These are phyloP conservation scores for Metacarcinus magister DNA, from an alignment of 2,888 invertebrate genomes.

Conservation along the genomic window DNA sequence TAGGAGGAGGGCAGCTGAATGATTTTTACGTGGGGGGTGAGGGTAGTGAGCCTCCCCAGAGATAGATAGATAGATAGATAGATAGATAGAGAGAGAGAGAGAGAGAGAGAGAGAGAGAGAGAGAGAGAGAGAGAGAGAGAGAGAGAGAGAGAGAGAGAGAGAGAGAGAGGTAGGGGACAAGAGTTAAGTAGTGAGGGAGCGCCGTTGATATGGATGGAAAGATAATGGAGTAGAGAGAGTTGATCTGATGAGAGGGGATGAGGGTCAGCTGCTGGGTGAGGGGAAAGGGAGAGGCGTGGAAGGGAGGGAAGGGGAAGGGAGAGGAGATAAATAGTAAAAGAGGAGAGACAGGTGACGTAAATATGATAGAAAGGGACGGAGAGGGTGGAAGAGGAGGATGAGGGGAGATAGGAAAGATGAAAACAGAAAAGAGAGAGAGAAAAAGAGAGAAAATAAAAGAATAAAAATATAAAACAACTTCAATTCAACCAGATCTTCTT, in stretches of 20 bases:
- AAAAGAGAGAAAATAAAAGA: background rate
- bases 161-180: conserved; percentile 49
- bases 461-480: background rate
- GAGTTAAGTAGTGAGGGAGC: background rate
- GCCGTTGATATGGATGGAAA: background rate
- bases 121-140: conserved; percentile 60
- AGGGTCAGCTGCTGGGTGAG: background rate
- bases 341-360: conserved; percentile 2
- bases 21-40: background rate
- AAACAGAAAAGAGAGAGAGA: background rate
- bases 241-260: background rate
- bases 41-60: background rate
- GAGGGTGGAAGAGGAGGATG: background rate
- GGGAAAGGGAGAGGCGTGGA: conserved; percentile 40
- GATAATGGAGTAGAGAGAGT: background rate
- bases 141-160: conserved; percentile 62
- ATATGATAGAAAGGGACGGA: conserved; percentile 26
- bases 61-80: background rate
- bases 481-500: background rate
- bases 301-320: conserved; percentile 43
- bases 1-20: background rate
- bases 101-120: conserved; percentile 52
- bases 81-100: no score
- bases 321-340: conserved; percentile 32
- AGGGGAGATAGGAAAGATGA: background rate